Percentiles rank a stretch among this genome's conserved stretches.
Conservation (phyloP, 2,113 vertebrate genomes). For the Astur gentilis region DNA sequence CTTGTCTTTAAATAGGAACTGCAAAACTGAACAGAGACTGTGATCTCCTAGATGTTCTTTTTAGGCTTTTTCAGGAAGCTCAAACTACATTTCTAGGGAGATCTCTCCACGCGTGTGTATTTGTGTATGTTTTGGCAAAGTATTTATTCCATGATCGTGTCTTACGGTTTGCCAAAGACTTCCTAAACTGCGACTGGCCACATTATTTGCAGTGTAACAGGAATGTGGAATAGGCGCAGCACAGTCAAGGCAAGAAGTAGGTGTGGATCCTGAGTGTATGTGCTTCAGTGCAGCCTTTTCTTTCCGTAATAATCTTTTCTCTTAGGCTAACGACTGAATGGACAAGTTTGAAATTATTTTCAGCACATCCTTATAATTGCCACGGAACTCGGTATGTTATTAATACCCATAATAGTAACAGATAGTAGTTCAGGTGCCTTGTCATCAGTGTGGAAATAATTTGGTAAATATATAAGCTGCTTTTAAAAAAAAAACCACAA, state of each 20-base stretch:
- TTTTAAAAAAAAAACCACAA: not conserved
- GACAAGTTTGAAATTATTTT: not conserved
- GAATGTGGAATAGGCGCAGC: not conserved
- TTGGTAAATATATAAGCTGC: not conserved
- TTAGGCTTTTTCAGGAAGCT: not conserved
- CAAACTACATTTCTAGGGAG: not conserved
- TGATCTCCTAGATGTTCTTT: not conserved
- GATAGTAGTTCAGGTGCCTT: not conserved
- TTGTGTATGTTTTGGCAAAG: not conserved
- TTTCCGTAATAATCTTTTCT: not conserved
- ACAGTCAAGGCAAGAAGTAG: not conserved
- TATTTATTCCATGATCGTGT: not conserved
- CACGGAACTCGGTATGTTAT: not conserved
- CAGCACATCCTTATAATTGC: not conserved
- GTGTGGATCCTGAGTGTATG: not conserved
- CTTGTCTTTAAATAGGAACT: constrained; percentile 13
- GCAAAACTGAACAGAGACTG: not conserved
- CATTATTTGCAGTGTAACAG: not conserved
- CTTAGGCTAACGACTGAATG: not conserved
- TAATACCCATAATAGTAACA: not conserved
- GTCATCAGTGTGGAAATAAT: not conserved
- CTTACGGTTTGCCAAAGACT: not conserved
- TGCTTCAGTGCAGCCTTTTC: not conserved
- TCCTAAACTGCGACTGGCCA: not conserved
- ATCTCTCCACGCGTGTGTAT: accelerated